These are phyloP conservation scores for Porites divaricata DNA, from an alignment of 92 coral and sea anemone genomes.

Conservation along the genomic window DNA sequence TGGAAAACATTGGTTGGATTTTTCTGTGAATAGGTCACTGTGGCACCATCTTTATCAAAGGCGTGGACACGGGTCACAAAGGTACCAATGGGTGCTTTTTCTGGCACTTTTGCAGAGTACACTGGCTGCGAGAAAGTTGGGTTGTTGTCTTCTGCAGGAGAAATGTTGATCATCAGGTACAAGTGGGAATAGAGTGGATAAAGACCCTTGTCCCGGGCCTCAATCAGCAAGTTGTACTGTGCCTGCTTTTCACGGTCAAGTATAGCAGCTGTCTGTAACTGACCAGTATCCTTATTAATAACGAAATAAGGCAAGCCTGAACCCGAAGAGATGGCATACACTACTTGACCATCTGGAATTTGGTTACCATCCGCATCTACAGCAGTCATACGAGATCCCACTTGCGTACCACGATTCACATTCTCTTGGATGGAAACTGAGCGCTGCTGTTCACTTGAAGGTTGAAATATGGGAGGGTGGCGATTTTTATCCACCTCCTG, in stretches of 20 bases:
- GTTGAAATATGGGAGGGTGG: conserved; percentile 63
- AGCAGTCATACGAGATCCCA: conserved; percentile 39
- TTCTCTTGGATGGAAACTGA: conserved; percentile 32
- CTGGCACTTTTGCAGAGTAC: conserved; percentile 75
- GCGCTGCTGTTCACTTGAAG: conserved; percentile 47
- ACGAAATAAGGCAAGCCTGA: conserved; percentile 78
- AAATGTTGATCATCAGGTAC: conserved; percentile 64
- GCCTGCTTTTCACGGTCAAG: conserved; percentile 74
- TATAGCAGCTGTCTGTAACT: conserved; percentile 48
- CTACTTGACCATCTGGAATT: conserved; percentile 53
- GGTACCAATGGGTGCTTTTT: conserved; percentile 55
- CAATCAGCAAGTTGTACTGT: conserved; percentile 69
- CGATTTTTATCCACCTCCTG: conserved; percentile 78
- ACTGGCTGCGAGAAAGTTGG: conserved; percentile 82
- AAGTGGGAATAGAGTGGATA: conserved; percentile 69
- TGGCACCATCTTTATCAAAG: conserved; percentile 58
- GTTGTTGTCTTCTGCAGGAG: conserved; percentile 66
- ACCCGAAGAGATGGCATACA: conserved; percentile 70
- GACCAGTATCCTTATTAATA: conserved; percentile 65
- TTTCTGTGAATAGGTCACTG: conserved; percentile 49
- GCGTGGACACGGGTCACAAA: conserved; percentile 82
- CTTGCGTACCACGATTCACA: conserved; percentile 12
- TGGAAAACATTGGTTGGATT: conserved; percentile 43
- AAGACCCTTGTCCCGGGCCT: conserved; percentile 76
- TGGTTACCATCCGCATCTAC: conserved; percentile 65